Percentiles rank a stretch among this genome's conserved stretches.
Evolutionary conservation across 2,888 invertebrate genomes (phyloP).

Genomic region (Eupelmus urozonus): DNA sequence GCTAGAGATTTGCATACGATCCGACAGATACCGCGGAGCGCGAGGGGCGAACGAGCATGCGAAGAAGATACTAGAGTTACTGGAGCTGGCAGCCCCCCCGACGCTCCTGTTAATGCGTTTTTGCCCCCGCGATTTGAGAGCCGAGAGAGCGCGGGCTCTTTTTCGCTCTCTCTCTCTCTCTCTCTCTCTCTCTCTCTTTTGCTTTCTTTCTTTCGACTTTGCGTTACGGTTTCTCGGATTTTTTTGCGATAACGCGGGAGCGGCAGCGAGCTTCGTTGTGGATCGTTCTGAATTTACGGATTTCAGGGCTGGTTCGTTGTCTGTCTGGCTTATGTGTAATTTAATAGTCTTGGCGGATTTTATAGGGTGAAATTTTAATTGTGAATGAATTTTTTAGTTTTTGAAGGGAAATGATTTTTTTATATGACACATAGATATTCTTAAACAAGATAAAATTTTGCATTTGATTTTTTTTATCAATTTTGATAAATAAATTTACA

Average conservation of each 20-base stretch:
- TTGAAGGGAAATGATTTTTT: no score
- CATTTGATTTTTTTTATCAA: no score
- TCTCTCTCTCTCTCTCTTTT: background rate
- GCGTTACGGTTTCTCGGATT: background rate
- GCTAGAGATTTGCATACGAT: constrained; percentile 76
- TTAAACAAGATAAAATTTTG: no score
- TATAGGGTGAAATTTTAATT: no score
- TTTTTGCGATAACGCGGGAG: background rate
- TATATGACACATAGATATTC: no score
- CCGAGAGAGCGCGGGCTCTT: no score
- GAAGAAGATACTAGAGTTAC: constrained; percentile 69
- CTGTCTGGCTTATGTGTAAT: no score
- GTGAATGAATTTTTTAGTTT: no score
- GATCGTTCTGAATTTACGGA: background rate
- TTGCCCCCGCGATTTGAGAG: constrained; percentile 61
- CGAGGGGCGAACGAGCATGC: constrained; percentile 48
- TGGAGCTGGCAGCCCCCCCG: constrained; percentile 62
- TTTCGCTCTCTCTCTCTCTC: constrained; percentile 36
- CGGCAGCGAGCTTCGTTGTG: no score
- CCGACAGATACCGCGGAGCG: constrained; percentile 69
- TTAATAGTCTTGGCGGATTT: no score
- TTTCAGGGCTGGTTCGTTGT: background rate
- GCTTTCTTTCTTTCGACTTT: constrained; percentile 1
- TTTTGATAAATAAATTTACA: no score
- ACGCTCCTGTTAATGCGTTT: constrained; percentile 70